Evolutionary conservation across 2,888 invertebrate species (phyloP).

Genomic region (Pachliopta kotzebuea): DNA sequence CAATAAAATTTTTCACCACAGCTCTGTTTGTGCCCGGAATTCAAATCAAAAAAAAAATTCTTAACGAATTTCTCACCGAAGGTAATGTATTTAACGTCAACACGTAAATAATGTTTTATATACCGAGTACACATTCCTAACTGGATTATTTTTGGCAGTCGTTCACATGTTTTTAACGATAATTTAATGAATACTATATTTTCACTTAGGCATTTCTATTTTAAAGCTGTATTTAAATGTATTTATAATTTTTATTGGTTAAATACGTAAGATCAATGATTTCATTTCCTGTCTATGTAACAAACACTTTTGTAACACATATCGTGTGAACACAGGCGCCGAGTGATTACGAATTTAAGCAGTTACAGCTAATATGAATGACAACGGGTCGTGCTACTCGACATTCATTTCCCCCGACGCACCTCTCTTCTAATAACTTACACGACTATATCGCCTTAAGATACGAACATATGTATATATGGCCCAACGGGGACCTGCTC

Average conservation of each 20-base stretch:
- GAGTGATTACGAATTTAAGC: conserved; percentile 77
- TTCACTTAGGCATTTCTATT: neutral
- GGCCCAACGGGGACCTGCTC: conserved; percentile 44
- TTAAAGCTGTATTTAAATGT: neutral
- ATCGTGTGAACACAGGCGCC: conserved; percentile 68
- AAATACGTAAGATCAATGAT: conserved; percentile 1
- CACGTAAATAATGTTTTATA: conserved; percentile 21
- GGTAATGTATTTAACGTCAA: conserved; percentile 18
- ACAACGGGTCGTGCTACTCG: conserved; percentile 77
- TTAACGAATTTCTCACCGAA: conserved; percentile 11
- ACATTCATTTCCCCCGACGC: conserved; percentile 79
- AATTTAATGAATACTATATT: conserved; percentile 15
- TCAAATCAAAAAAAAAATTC: conserved; percentile 16
- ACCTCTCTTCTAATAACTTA: conserved; percentile 80
- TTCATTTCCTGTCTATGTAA: conserved; percentile 6
- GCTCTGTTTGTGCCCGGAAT: conserved; percentile 28
- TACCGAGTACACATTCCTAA: conserved; percentile 18
- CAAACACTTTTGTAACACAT: conserved; percentile 47
- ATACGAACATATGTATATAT: conserved; percentile 49
- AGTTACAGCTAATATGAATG: conserved; percentile 79
- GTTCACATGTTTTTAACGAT: conserved; percentile 4
- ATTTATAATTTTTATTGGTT: neutral
- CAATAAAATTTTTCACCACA: conserved; percentile 22
- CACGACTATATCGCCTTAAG: conserved; percentile 73
- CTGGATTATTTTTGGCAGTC: conserved; percentile 20